Conservation (phyloP, 2,797 vertebrate species). For the Sebastolobus altivelis region DNA sequence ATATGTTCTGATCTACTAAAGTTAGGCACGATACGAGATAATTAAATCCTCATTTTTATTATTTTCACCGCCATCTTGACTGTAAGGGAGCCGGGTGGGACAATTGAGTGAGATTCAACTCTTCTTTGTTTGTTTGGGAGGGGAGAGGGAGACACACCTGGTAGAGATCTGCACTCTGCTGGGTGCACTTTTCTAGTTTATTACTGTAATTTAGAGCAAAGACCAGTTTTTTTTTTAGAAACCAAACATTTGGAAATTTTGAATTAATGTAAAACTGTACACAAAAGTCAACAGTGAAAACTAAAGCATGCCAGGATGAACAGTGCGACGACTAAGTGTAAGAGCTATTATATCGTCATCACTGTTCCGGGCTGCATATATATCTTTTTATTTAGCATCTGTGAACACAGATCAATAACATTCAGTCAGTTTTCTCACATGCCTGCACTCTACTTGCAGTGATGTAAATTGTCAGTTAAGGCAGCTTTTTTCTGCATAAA, state of each 20-base stretch:
- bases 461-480: conserved; percentile 46
- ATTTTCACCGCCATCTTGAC: background rate
- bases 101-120: background rate
- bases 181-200: background rate
- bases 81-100: fast-evolving
- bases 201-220: background rate
- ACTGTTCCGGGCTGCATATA: background rate
- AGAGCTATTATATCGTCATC: background rate
- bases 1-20: background rate
- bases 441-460: background rate
- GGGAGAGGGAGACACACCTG: background rate
- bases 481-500: conserved; percentile 56
- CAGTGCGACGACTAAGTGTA: fast-evolving
- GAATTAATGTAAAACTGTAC: background rate
- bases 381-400: background rate
- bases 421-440: conserved; percentile 3
- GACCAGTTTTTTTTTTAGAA: background rate
- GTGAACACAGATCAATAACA: conserved; percentile 32
- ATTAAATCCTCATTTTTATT: background rate
- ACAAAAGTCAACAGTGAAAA: background rate
- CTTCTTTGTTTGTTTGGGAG: background rate
- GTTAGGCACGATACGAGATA: fast-evolving
- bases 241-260: background rate
- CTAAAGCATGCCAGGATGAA: background rate
- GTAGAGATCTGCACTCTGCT: fast-evolving